Base-by-base conservation (phyloP, 2,113 vertebrate species). In the Xyrauchen texanus region DNA sequence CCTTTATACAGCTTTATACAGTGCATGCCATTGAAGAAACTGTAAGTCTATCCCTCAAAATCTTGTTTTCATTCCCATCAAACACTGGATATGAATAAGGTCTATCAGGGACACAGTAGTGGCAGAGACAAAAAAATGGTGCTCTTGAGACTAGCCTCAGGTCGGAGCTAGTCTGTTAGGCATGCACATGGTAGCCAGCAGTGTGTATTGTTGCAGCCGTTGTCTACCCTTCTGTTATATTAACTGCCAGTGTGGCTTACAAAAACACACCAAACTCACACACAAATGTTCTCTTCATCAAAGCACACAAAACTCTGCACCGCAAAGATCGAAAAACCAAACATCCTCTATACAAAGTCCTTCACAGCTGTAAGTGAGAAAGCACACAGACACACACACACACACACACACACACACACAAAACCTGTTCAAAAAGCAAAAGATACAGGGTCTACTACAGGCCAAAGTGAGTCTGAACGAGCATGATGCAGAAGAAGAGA, bases 181-280 rank as follows among this genome's bases (percentile, higher is more conserved):
- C n/a, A n/a, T 13, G 21, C 21, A 34, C 21, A 34, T 34, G 21
- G 21, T 34, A 34, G 71, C 71, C 45, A 74, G 46, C 60, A 21
- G 58, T 64, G 60, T 58, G 7, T 42, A 44, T 47, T 9, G 7
- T 60, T 60, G 42, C 44, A 60, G n/a, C 21, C 47, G 21, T 34
- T 34, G 21, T 68, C 10, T 72, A 16, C 13, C 69, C 34, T 12
- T 57, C 53, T 57, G 53, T 57, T 68, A 67, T 51, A 42, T 53
- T 34, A 77, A 53, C 51, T 55, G 12, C 7, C n/a, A 47, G 52
- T 55, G 16, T 46, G 60, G 44, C 76, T 81, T 77, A 71, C 21
- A 68, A 62, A 87, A 82, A 79, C 80, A 83, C 64, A 45, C 60
- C 68, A 49, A 53, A 61, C 7, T 34, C 6, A 5, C 76, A 62